Percentiles rank a stretch among this genome's conserved stretches.
phyloP scores from a whole-genome alignment of 2,113 vertebrate species.

The Lophura nycthemera region DNA sequence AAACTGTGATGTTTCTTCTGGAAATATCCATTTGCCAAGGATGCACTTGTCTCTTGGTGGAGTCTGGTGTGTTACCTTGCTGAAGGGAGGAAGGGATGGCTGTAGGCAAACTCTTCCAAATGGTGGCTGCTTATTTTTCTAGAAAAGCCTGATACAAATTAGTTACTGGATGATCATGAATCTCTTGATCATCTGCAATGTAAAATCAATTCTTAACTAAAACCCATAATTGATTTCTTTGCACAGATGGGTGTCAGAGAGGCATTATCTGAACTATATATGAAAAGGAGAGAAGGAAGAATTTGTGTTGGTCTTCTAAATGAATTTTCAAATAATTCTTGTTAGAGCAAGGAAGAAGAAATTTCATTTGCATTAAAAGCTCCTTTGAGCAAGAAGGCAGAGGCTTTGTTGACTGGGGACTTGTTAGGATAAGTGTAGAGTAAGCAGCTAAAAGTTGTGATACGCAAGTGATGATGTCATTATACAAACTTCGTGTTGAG shows the following conservation, averaged over 20 bases:
- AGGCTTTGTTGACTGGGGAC: neutral
- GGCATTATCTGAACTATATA: neutral
- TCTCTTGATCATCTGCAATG: neutral
- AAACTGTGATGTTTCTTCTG: neutral
- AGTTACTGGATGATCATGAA: neutral
- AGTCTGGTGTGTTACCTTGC: neutral
- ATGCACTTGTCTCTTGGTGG: neutral
- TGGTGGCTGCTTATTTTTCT: neutral
- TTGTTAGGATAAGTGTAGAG: neutral
- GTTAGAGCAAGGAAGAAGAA: neutral
- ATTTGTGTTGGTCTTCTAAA: neutral
- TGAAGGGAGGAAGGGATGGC: neutral
- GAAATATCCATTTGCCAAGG: neutral
- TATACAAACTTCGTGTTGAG: conserved; percentile 2
- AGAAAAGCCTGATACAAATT: neutral
- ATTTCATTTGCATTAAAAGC: neutral
- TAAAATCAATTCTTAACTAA: neutral
- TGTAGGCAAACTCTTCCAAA: neutral
- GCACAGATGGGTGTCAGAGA: neutral
- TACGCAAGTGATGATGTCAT: neutral
- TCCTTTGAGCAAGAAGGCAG: neutral
- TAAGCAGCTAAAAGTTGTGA: conserved; percentile 19
- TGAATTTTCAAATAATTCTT: neutral
- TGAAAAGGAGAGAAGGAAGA: neutral
- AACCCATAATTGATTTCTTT: neutral